Evolutionary conservation across 2,113 vertebrate genomes (phyloP).

Genomic region (Apteryx mantelli): DNA sequence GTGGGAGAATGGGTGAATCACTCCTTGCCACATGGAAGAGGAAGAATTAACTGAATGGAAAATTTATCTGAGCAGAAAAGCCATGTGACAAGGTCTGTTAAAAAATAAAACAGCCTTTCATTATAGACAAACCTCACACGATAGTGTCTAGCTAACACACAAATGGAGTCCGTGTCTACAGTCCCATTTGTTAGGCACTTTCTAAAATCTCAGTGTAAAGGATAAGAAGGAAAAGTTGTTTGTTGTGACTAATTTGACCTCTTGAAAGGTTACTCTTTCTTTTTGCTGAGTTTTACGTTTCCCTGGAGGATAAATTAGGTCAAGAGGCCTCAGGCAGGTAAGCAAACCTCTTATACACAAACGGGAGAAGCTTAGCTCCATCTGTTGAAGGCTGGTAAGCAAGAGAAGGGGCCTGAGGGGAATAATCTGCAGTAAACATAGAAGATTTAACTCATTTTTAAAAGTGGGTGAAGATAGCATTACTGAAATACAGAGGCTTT

Average conservation of each 20-base stretch:
- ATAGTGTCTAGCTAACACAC: neutral
- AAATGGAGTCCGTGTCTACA: neutral
- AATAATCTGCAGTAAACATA: neutral
- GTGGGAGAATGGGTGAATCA: neutral
- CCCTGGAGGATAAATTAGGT: conserved; percentile 5
- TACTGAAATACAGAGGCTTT: neutral
- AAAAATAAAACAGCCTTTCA: neutral
- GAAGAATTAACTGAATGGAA: neutral
- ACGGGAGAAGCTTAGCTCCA: neutral
- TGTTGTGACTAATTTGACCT: neutral
- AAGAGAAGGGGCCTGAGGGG: neutral
- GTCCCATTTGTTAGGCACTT: neutral
- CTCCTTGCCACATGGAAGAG: neutral
- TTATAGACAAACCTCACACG: neutral
- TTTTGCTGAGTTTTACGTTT: conserved; percentile 5
- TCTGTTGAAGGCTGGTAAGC: neutral
- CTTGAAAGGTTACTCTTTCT: neutral
- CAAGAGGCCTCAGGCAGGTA: conserved; percentile 26
- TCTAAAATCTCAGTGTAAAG: neutral
- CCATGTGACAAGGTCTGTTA: neutral
- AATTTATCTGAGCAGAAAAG: neutral
- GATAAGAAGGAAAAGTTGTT: neutral
- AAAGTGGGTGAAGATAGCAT: neutral
- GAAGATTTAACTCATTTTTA: neutral
- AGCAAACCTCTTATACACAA: neutral